Conservation (phyloP, 2,113 vertebrate genomes). For the Glaucomys volans region DNA sequence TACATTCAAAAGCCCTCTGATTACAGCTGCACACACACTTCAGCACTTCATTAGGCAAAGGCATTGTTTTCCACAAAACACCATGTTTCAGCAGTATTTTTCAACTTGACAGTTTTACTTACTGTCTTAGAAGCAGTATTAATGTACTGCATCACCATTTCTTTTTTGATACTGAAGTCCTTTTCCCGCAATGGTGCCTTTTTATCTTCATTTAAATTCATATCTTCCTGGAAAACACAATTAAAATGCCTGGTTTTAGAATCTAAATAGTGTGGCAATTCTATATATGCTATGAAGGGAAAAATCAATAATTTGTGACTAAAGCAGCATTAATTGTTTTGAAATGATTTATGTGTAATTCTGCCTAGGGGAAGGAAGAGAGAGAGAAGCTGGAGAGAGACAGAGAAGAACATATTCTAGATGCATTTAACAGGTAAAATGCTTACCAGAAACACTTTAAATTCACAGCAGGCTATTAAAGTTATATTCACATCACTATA, state of each 20-base stretch:
- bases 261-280: constrained; percentile 69
- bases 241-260: constrained; percentile 75
- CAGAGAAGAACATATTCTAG: constrained; percentile 23
- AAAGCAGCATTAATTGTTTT: constrained; percentile 79
- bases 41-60: constrained; percentile 60
- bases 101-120: constrained; percentile 86
- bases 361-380: constrained; percentile 39
- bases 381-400: neutral
- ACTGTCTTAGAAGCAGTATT: constrained; percentile 95
- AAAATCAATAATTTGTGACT: constrained; percentile 80
- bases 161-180: constrained; percentile 95
- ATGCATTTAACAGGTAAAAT: constrained; percentile 60
- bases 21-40: neutral
- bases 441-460: constrained; percentile 55
- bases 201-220: constrained; percentile 99
- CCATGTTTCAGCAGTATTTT: constrained; percentile 44
- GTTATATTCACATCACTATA: constrained; percentile 61
- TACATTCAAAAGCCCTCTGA: constrained; percentile 55
- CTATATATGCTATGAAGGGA: constrained; percentile 51
- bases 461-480: constrained; percentile 64
- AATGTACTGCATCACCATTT: constrained; percentile 98
- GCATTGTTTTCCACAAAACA: constrained; percentile 6
- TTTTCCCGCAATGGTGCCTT: constrained; percentile 97
- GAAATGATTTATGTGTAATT: constrained; percentile 69
- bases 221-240: constrained; percentile 94